Conservation (phyloP, 2,888 invertebrate genomes). For the Ochropleura plecta region DNA sequence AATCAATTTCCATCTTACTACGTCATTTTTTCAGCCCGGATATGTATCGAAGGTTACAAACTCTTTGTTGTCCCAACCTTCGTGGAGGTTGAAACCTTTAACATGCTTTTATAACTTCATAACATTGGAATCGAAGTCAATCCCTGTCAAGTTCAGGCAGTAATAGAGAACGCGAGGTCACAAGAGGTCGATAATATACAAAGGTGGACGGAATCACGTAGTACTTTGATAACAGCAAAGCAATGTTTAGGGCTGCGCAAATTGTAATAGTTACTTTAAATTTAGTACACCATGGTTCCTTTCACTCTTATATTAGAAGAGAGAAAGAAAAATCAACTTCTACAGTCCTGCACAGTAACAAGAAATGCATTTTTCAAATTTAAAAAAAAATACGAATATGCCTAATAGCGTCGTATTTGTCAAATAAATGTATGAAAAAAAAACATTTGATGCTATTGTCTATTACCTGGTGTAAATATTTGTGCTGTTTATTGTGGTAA, state of each 20-base stretch:
- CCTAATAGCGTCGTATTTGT: neutral
- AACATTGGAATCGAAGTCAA: conserved; percentile 41
- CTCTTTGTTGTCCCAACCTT: conserved; percentile 58
- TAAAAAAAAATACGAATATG: neutral
- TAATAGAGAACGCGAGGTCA: conserved; percentile 69
- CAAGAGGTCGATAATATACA: conserved; percentile 61
- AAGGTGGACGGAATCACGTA: conserved; percentile 62
- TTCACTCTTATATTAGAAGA: neutral
- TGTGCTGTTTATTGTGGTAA: neutral
- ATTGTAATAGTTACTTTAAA: neutral
- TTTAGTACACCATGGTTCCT: neutral
- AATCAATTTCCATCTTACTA: neutral
- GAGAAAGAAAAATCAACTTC: neutral
- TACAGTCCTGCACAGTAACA: neutral
- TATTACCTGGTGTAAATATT: neutral
- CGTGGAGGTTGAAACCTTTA: conserved; percentile 65
- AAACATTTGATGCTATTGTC: neutral
- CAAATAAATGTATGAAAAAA: neutral
- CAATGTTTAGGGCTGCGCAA: conserved; percentile 52
- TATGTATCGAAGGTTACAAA: conserved; percentile 42
- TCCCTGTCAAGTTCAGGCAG: conserved; percentile 69
- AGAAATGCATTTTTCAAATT: neutral
- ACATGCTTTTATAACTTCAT: conserved; percentile 52
- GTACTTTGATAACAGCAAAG: conserved; percentile 34
- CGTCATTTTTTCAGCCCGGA: conserved; percentile 47